Evolutionary conservation across 2,113 vertebrate genomes (phyloP), one percentile per base, ranked within the genome.

Genomic region (Ovibos moschatus): DNA sequence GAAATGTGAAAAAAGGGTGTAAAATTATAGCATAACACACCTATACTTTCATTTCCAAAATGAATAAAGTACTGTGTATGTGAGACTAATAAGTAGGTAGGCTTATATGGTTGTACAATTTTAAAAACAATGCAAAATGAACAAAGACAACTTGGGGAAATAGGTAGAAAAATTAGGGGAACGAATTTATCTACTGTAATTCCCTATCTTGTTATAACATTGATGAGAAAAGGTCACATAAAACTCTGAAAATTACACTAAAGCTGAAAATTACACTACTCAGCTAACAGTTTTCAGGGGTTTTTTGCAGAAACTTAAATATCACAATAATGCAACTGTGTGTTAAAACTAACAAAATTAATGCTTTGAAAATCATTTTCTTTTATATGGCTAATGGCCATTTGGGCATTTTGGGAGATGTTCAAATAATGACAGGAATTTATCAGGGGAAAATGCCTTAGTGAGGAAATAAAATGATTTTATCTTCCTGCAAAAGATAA

Each of bases 361-460:
- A 95, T 60, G n/a, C 40, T 95, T 95, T 97, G 51, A 96, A 87
- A 87, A 7, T 7, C 90, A 17, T 96, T 92, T 51, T 16, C 12
- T 47, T 79, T 89, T 50, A 33, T 76, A 67, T 33, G 13, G 45
- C 13, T 90, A 94, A 93, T 64, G 43, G 47, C 1, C 15, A 50
- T 94, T 94, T 64, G n/a, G 45, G 0, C 40, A 92, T 94, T 97
- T 97, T 76, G 87, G 50, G 45, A 93, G 15, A 0, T 19, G 89
- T 97, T 95, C 7, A 93, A 60, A 93, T 92, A 50, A 79, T 58
- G 30, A 89, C 6, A 62, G 15, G 81, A 50, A 92, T 74, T 79
- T 43, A 64, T 45, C 28, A 96, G 13, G 33, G 11, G 30, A 90
- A 94, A 13, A 74, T 94, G 19, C 2, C 47, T 86, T 94, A 25